Base-by-base conservation (phyloP, 2,888 invertebrate species). In the Ypsolopha scabrella region DNA sequence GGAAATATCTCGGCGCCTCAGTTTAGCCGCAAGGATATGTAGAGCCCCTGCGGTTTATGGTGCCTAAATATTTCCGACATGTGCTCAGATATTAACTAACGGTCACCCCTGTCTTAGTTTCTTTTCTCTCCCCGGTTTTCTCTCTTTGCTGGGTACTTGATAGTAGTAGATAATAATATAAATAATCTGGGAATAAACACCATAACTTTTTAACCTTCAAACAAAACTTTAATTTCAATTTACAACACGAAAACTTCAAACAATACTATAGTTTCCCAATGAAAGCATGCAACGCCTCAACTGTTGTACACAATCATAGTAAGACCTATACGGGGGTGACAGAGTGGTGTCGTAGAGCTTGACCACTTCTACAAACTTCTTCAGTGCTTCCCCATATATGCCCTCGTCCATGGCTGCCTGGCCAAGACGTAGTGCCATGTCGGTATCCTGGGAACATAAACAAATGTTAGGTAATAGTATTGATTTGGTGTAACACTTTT, bases 231-330 rank as follows among this genome's bases (percentile, higher is more conserved):
- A 51, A 43, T 43, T 10, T 41, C 35, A 37, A 38, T 37, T 43
- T 36, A 48, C 36, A 45, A 13, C 52, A 51, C 47, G 7, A 50
- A 38, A 41, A 53, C 35, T n/a, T 63, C 60, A 73, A 44, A 64
- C 62, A 68, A 85, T 75, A 53, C 75, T 83, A 53, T 86, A 80
- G 59, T 92, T 91, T 48, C 94, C 94, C 57, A 90, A 76, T 52
- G 91, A 83, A 4, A 94, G 77, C 75, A 91, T 88, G 59, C 92
- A 92, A 49, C 90, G 87, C 58, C 92, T 88, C 10, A 92, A 77
- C 50, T 90, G 90, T 70, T 94, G 92, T 54, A 93, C 92, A 65
- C 92, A 93, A 48, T 93, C 82, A 62, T 93, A 91, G 69, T 91
- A 93, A 58, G 94, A 94, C 54, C 87, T 88, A 60, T 93, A 93